Conservation (phyloP, 2,113 vertebrate genomes). For the Alouatta palliata region DNA sequence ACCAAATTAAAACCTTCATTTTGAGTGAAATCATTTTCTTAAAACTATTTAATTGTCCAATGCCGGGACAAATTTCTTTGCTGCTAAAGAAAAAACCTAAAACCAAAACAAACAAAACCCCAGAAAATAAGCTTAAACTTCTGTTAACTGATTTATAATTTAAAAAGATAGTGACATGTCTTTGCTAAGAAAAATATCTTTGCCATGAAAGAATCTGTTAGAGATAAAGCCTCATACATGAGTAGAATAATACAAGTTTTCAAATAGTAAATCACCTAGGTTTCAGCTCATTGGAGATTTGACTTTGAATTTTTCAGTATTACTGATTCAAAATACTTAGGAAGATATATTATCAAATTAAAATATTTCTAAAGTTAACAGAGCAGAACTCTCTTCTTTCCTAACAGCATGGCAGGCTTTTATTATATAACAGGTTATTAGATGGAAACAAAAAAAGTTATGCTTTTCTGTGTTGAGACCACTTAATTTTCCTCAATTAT, state of each 20-base stretch:
- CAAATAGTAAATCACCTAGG: slow-evolving; percentile 13
- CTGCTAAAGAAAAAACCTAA: slow-evolving; percentile 19
- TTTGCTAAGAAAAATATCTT: slow-evolving; percentile 21
- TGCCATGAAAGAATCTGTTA: background rate
- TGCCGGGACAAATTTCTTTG: slow-evolving; percentile 62
- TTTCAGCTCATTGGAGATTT: slow-evolving; percentile 42
- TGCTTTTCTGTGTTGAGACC: background rate
- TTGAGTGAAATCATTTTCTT: background rate
- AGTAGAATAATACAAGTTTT: background rate
- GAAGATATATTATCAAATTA: slow-evolving; percentile 26
- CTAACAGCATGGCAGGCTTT: background rate
- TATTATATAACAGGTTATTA: background rate
- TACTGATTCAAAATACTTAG: slow-evolving; percentile 40
- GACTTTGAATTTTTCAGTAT: slow-evolving; percentile 47
- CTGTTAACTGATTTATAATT: slow-evolving; percentile 56
- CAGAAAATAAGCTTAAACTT: slow-evolving; percentile 59
- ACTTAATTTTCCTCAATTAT: background rate
- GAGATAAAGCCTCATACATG: background rate
- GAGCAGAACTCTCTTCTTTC: background rate
- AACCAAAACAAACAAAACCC: background rate
- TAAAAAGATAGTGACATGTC: background rate
- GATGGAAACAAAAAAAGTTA: background rate
- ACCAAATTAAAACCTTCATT: slow-evolving; percentile 61
- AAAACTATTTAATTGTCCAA: slow-evolving; percentile 58
- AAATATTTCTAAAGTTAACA: slow-evolving; percentile 36